Conservation (phyloP, 2,113 vertebrate species). For the Dissostichus mawsoni region DNA sequence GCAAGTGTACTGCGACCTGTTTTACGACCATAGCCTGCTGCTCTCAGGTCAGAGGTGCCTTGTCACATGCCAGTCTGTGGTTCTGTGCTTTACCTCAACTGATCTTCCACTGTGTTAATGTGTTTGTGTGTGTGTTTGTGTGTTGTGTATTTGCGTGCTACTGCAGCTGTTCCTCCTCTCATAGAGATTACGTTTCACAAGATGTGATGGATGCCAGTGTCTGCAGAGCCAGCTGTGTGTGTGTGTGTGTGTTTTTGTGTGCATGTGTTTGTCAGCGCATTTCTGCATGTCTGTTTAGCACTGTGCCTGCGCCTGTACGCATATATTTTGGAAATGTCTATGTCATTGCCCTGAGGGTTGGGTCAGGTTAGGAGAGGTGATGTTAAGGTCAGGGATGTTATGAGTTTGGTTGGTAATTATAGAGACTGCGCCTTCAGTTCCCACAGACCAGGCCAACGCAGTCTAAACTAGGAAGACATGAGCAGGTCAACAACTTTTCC, state of each 20-base stretch:
- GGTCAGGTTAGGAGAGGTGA: slow-evolving; percentile 63
- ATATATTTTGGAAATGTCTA: slow-evolving; percentile 29
- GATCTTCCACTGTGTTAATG: slow-evolving; percentile 52
- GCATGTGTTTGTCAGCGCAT: slow-evolving; percentile 61
- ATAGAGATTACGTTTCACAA: slow-evolving; percentile 79
- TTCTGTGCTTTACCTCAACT: slow-evolving; percentile 64
- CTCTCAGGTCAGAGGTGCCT: slow-evolving; percentile 69
- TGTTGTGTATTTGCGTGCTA: slow-evolving; percentile 32
- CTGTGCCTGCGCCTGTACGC: slow-evolving; percentile 9
- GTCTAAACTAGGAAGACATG: slow-evolving; percentile 40
- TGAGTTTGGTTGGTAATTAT: slow-evolving; percentile 69
- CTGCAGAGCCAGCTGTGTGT: slow-evolving; percentile 71
- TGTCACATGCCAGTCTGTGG: slow-evolving; percentile 67
- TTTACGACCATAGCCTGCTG: slow-evolving; percentile 58
- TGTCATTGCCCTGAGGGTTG: slow-evolving; percentile 38
- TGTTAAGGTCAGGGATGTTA: slow-evolving; percentile 58
- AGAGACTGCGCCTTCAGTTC: slow-evolving; percentile 66
- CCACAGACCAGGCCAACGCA: slow-evolving; percentile 53
- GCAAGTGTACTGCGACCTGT: slow-evolving; percentile 47
- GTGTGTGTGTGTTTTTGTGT: slow-evolving; percentile 25
- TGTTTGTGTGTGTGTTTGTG: slow-evolving; percentile 2
- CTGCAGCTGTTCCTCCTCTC: slow-evolving; percentile 77
- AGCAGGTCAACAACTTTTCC: slow-evolving; percentile 34
- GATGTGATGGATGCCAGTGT: slow-evolving; percentile 79
- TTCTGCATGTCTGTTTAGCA: slow-evolving; percentile 28